A percentile compares a stretch with the other conserved stretches of the same genome.
phyloP scores from a whole-genome alignment of 1,140 invertebrate species.

The Pseudomyrmex cubaensis region DNA sequence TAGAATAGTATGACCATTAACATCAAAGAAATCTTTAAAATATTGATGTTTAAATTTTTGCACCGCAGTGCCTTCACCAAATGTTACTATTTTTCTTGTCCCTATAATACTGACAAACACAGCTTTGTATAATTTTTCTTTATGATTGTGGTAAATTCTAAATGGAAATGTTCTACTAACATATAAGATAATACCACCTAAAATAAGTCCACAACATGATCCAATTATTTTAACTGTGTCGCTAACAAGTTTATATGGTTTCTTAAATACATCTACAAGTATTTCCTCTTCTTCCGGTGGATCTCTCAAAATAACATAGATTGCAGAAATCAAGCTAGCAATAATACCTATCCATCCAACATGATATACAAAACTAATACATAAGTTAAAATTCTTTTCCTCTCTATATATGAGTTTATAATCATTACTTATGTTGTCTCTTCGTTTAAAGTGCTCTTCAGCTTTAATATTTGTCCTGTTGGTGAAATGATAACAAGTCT shows the following conservation, averaged over 20 bases:
- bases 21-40: neutral
- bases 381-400: neutral
- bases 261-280: neutral
- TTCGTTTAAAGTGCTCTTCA: neutral
- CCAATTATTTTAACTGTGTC: rapidly evolving
- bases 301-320: neutral
- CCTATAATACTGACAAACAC: neutral
- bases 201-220: rapidly evolving
- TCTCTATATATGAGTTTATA: constrained; percentile 41
- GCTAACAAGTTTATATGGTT: neutral
- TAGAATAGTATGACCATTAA: constrained; percentile 8
- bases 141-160: constrained; percentile 35
- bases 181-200: neutral
- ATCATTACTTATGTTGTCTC: constrained; percentile 25
- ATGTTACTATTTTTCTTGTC: constrained; percentile 20
- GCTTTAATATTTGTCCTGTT: neutral
- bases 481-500: neutral
- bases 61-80: neutral
- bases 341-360: neutral
- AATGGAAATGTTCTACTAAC: neutral
- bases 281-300: neutral
- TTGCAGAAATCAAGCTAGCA: neutral
- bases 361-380: neutral
- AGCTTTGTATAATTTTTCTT: constrained; percentile 18
- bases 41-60: neutral